Base-by-base conservation (phyloP, 1,140 invertebrate species). In the Chelonus insularis region DNA sequence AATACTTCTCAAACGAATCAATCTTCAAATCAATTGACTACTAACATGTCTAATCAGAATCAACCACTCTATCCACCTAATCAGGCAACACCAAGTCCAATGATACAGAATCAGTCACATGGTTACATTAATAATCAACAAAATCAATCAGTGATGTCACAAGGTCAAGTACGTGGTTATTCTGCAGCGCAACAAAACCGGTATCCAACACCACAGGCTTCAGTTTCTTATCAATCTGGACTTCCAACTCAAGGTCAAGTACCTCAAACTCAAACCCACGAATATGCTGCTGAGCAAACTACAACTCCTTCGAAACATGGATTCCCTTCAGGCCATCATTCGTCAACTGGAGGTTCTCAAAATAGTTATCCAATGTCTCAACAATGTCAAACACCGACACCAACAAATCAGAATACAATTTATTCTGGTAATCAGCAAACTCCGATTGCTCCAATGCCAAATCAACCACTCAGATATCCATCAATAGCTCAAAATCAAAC, bases 131-230 rank as follows among this genome's bases (percentile, higher is more conserved):
- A 45, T 2, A 68, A 60, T 58, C 72, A 66, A 50, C 63, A 62
- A 9, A 67, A 55, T 59, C 71, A 73, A 45, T 9, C 51, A 9
- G 16, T 65, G 11, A 51, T 67, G 14, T 5, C 59, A n/a, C 69
- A 70, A 36, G 65, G 65, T 66, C 50, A 67, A 39, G 67, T 71
- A 18, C 68, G 72, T 6, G 68, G 70, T 20, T 73, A 74, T 43
- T 8, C 64, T 11, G 9, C 60, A 18, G n/a, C 63, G 1, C 39
- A 66, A 16, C 67, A 65, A n/a, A 47, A 23, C 60, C 72, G 68
- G 32, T 70, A 68, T 2, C 63, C 55, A 2, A 45, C 66, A 6
- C 1, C 62, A 14, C 64, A 61, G 7, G 25, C 7, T 29, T 7
- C 25, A 29, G 25, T 29, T 29, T 7, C 25, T 4, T 29, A 29